These are phyloP conservation scores for Trinectes maculatus DNA, from an alignment of 2,113 vertebrate species.

Conservation along the genomic window DNA sequence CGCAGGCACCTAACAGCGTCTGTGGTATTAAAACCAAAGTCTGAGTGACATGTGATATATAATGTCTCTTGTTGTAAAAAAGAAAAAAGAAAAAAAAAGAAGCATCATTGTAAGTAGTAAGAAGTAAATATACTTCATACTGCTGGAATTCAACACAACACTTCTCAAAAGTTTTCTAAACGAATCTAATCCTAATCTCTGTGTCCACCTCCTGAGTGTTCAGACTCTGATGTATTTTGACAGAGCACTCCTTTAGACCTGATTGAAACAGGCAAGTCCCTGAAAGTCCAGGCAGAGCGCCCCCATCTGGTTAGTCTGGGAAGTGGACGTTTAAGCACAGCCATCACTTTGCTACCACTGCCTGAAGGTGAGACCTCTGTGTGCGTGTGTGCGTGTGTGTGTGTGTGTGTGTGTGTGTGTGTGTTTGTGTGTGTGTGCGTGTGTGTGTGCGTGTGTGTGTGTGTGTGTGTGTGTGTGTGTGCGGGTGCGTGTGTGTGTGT, in stretches of 20 bases:
- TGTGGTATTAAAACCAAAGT: neutral
- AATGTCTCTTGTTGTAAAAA: neutral
- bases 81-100: neutral
- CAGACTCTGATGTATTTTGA: constrained; percentile 1
- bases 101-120: neutral
- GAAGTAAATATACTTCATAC: neutral
- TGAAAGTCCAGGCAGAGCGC: constrained; percentile 94
- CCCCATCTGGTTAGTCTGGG: constrained; percentile 96
- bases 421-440: too few species aligned
- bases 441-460: constrained; percentile 12
- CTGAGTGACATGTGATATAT: neutral
- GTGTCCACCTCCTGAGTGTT: neutral
- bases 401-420: constrained; percentile 12
- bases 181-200: too few species aligned
- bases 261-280: constrained; percentile 90
- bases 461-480: neutral
- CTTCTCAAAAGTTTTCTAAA: too few species aligned
- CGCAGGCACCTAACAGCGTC: neutral
- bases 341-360: constrained; percentile 93
- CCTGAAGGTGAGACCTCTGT: constrained; percentile 85
- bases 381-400: constrained; percentile 14
- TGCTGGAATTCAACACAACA: too few species aligned
- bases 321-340: constrained; percentile 93
- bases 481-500: constrained; percentile 13
- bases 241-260: constrained; percentile 92